These are phyloP conservation scores for Temnothorax ravouxi DNA, from an alignment of 2,888 invertebrate species.

Conservation along the genomic window DNA sequence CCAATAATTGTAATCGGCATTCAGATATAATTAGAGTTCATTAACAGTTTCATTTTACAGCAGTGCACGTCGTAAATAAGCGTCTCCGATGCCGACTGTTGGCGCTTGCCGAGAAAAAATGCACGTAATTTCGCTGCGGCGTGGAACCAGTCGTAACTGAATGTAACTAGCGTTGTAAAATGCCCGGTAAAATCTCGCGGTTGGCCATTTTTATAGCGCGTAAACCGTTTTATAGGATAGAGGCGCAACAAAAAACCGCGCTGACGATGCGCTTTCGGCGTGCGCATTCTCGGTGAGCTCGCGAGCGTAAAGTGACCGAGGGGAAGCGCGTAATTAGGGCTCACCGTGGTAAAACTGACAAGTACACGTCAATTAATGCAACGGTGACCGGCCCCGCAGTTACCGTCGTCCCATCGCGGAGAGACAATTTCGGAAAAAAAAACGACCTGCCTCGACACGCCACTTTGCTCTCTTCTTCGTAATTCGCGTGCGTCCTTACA, in stretches of 20 bases:
- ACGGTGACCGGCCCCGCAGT: conserved; percentile 50
- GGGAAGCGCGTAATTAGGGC: conserved; percentile 70
- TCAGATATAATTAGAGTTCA: conserved; percentile 11
- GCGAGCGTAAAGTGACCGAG: conserved; percentile 53
- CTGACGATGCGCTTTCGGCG: conserved; percentile 19
- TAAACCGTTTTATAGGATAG: conserved; percentile 49
- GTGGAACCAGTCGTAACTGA: conserved; percentile 58
- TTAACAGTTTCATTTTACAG: conserved; percentile 2
- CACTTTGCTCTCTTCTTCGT: conserved; percentile 27
- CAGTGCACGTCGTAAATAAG: conserved; percentile 49
- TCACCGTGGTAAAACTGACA: conserved; percentile 69
- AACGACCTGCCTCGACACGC: conserved; percentile 7
- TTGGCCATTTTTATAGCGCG: conserved; percentile 63
- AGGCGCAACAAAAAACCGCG: conserved; percentile 55
- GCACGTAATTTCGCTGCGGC: conserved; percentile 40
- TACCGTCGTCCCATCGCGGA: conserved; percentile 21
- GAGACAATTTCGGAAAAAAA: conserved; percentile 44
- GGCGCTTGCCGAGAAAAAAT: not conserved
- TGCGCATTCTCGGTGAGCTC: conserved; percentile 12
- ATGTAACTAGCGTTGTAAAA: conserved; percentile 65
- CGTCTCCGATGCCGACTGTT: conserved; percentile 29
- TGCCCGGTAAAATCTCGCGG: conserved; percentile 47
- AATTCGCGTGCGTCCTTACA: not conserved
- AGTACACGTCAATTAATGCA: conserved; percentile 71
- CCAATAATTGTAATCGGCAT: conserved; percentile 7